phyloP scores from a whole-genome alignment of 2,888 invertebrate species.

The Gymnosoma rotundatum region DNA sequence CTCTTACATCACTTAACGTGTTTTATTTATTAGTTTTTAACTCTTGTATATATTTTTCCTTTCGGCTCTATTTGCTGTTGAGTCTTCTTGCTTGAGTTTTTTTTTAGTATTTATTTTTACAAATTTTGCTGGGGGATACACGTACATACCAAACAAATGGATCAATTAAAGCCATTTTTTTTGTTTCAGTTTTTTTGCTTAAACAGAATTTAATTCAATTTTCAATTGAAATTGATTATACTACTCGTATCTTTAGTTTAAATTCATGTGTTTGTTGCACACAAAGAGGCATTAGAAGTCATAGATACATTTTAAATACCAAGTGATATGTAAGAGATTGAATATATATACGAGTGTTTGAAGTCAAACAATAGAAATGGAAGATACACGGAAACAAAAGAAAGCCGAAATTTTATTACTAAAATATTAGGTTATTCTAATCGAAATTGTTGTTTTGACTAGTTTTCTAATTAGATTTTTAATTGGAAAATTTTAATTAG shows the following conservation, averaged over 20 bases:
- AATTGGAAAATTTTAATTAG: too few species aligned
- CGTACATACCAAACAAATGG: constrained; percentile 57
- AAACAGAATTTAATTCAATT: constrained; percentile 65
- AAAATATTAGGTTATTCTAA: not conserved
- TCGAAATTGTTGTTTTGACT: not conserved
- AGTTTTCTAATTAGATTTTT: too few species aligned
- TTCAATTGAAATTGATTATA: constrained; percentile 70
- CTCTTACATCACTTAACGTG: constrained; percentile 32
- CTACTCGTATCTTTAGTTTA: constrained; percentile 41
- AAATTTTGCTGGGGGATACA: not conserved
- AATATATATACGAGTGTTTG: constrained; percentile 26
- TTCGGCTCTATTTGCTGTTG: constrained; percentile 12
- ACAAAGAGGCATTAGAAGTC: constrained; percentile 57
- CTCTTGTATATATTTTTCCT: constrained; percentile 22
- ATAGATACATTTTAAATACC: constrained; percentile 64
- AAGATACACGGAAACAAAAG: not conserved
- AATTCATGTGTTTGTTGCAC: constrained; percentile 49
- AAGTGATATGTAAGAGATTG: constrained; percentile 58
- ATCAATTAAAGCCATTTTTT: constrained; percentile 63
- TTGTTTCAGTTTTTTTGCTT: constrained; percentile 9
- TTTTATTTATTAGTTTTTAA: constrained; percentile 61
- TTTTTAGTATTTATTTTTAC: constrained; percentile 26
- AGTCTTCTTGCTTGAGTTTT: constrained; percentile 12
- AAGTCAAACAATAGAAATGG: constrained; percentile 10
- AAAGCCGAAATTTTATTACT: not conserved